These are phyloP conservation scores for Oreortyx pictus DNA, from an alignment of 2,797 vertebrate genomes.

Conservation along the genomic window DNA sequence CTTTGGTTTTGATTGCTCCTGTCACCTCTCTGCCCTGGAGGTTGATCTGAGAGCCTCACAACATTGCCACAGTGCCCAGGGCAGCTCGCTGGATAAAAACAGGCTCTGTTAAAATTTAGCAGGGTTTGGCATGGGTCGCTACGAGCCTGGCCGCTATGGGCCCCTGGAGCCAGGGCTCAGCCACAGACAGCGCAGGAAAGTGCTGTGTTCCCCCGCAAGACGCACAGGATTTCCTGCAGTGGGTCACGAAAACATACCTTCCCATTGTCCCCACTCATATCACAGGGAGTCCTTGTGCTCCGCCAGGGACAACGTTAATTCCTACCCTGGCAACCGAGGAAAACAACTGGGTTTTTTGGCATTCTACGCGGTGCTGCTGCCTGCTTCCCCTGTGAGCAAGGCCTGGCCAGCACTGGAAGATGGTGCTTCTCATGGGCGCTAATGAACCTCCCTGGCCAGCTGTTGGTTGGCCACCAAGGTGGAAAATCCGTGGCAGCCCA, in stretches of 20 bases:
- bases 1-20: accelerated
- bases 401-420: background rate
- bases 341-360: constrained; percentile 57
- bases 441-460: background rate
- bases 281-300: constrained; percentile 63
- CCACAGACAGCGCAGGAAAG: constrained; percentile 57
- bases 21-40: background rate
- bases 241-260: constrained; percentile 81
- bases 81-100: background rate
- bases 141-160: background rate
- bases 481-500: constrained; percentile 36
- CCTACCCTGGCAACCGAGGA: constrained; percentile 66
- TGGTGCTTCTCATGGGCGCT: background rate
- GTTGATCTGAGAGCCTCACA: background rate
- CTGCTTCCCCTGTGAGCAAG: constrained; percentile 11
- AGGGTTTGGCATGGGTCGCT: background rate
- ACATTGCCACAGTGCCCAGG: accelerated
- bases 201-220: constrained; percentile 60
- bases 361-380: background rate
- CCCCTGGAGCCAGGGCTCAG: background rate
- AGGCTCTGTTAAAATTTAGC: background rate
- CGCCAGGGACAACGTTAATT: constrained; percentile 45
- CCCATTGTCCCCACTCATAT: constrained; percentile 74
- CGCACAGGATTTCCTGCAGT: constrained; percentile 82
- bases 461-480: constrained; percentile 7